Base-by-base conservation (phyloP, 2,797 vertebrate genomes). In the Protosalanx chinensis region DNA sequence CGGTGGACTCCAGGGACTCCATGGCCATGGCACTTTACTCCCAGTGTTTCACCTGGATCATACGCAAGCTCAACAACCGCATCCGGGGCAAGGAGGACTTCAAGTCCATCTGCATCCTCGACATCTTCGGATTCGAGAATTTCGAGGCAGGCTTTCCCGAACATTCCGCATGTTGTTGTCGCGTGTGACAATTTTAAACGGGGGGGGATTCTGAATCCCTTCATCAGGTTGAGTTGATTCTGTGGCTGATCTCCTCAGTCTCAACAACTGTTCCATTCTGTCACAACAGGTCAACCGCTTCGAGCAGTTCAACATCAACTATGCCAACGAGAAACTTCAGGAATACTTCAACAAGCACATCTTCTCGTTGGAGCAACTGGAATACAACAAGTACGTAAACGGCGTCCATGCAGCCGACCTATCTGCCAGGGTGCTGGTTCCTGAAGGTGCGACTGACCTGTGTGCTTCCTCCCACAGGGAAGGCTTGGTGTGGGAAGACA, bases 331-430 rank as follows among this genome's bases (percentile, higher is more conserved):
- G 87, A 99, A 99, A 80, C 97, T 99, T 65, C 97, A 99, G 91
- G 97, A 98, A 73, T 99, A 99, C 87, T 99, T 99, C 82, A 99
- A 99, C 86, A 98, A 98, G 81, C 97, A 98, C 86, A 99, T 99
- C 69, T 99, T 98, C 92, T 98, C 97, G 41, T 90, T 99, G 89
- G 97, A 99, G 81, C 96, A 99, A 61, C 92, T 98, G 64, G 97
- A 99, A 84, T 99, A 99, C 74, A 98, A 96, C 91, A 97, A 91
- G 93, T 93, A 81, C 60, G 90, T 80, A 5, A 27, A 27, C 23
- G 10, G 5, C 46, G 7, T 70, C 18, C 1, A 56, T 32, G 32
- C 46, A 15, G 37, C 56, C n/a, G n/a, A 30, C 13, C 8, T 2
- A 29, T 0, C 41, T 20, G 4, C 16, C 15, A 5, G 1, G 3